Percentiles rank a stretch among this genome's conserved stretches.
Evolutionary conservation across 2,797 vertebrate genomes (phyloP).

Genomic region (Lepus townsendii): DNA sequence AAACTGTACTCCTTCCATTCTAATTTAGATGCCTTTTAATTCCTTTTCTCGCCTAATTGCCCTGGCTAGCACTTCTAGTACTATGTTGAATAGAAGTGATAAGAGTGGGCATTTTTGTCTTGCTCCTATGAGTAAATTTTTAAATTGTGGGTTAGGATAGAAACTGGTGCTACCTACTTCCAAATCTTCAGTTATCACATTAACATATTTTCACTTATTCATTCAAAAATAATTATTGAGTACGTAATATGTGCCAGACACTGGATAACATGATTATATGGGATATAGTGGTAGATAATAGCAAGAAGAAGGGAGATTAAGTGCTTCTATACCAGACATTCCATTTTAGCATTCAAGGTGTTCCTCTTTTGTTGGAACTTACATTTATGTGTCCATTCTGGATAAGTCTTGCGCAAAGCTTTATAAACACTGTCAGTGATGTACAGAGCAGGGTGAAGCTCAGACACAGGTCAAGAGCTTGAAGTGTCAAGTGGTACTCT

Average conservation of each 20-base stretch:
- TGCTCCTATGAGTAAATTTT: not conserved
- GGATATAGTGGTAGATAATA: not conserved
- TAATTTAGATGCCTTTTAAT: not conserved
- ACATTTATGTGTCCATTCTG: slow-evolving; percentile 61
- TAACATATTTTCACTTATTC: not conserved
- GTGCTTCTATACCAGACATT: not conserved
- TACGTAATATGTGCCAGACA: not conserved
- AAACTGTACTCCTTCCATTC: not conserved
- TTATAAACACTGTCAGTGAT: slow-evolving; percentile 66
- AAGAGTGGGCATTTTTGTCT: not conserved
- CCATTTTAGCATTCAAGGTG: not conserved
- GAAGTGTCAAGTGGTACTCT: slow-evolving; percentile 78
- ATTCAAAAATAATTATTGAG: not conserved
- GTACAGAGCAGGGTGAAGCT: slow-evolving; percentile 74
- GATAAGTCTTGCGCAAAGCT: slow-evolving; percentile 75
- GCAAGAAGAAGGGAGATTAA: not conserved
- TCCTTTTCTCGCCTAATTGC: not conserved
- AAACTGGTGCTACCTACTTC: not conserved
- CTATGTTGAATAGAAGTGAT: not conserved
- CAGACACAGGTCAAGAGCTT: slow-evolving; percentile 51
- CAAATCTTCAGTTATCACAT: not conserved
- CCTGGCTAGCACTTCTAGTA: not conserved
- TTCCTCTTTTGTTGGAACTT: slow-evolving; percentile 10
- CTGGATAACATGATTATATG: not conserved
- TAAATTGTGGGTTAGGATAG: not conserved